These are phyloP conservation scores for Neria commutata DNA, from an alignment of 2,888 invertebrate genomes.

Conservation along the genomic window DNA sequence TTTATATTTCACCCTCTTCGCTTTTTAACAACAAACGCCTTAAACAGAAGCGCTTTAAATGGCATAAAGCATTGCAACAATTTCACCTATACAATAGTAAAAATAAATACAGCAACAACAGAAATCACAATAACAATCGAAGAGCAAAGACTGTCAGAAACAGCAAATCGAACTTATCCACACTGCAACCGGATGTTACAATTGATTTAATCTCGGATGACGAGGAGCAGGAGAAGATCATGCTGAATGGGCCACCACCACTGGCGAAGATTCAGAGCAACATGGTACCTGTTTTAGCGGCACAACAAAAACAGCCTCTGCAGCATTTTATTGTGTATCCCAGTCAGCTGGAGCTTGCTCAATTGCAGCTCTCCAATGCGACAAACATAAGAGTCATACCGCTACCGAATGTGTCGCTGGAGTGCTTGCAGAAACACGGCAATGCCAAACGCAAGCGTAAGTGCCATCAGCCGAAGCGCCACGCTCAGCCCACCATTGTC, in stretches of 20 bases:
- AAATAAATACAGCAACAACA: constrained; percentile 32
- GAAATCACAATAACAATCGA: constrained; percentile 6
- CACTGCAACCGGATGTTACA: constrained; percentile 46
- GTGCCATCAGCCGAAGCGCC: constrained; percentile 36
- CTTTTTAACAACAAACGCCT: constrained; percentile 55
- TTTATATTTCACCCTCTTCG: constrained; percentile 52
- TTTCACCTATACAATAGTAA: background rate
- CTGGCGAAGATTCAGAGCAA: too few relatives aligned
- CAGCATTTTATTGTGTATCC: constrained; percentile 13
- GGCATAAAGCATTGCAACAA: constrained; percentile 37
- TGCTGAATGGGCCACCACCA: too few relatives aligned
- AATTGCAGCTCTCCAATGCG: constrained; percentile 37
- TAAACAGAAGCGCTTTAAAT: constrained; percentile 45
- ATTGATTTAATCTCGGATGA: constrained; percentile 56
- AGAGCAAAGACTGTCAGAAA: constrained; percentile 17
- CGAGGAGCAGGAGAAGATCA: constrained; percentile 30
- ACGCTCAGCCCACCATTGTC: constrained; percentile 24
- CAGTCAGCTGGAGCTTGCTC: too few relatives aligned
- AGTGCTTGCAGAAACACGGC: too few relatives aligned
- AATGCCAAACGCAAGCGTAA: constrained; percentile 34
- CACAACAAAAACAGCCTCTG: constrained; percentile 3
- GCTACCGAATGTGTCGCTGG: constrained; percentile 4
- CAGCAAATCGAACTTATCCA: constrained; percentile 31
- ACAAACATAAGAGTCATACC: constrained; percentile 41
- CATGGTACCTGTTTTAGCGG: too few relatives aligned